Evolutionary conservation across 2,113 vertebrate genomes (phyloP).

Genomic region (Canis aureus): DNA sequence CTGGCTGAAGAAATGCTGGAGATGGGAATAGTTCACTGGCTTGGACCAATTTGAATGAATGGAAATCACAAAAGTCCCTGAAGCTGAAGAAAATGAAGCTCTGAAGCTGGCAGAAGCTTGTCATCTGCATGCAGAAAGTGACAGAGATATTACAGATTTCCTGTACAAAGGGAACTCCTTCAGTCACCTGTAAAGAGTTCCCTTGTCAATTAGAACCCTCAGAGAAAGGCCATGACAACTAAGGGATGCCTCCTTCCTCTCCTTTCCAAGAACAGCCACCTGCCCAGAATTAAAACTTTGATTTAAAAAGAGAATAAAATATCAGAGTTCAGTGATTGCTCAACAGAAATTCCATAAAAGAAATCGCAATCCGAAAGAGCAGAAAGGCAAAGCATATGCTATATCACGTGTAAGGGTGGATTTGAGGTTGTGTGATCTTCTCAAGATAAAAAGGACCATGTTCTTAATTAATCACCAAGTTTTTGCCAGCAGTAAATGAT

Average conservation of each 20-base stretch:
- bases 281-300: slow-evolving; percentile 81
- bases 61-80: slow-evolving; percentile 77
- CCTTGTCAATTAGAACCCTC: slow-evolving; percentile 79
- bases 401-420: neutral
- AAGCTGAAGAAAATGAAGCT: slow-evolving; percentile 79
- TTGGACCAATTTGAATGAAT: slow-evolving; percentile 83
- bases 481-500: slow-evolving; percentile 62
- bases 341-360: slow-evolving; percentile 72
- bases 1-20: slow-evolving; percentile 78
- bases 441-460: slow-evolving; percentile 64
- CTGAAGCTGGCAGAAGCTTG: slow-evolving; percentile 79
- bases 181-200: slow-evolving; percentile 82
- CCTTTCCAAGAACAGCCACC: slow-evolving; percentile 75
- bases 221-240: slow-evolving; percentile 67
- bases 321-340: slow-evolving; percentile 70
- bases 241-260: slow-evolving; percentile 36
- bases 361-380: slow-evolving; percentile 39
- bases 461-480: slow-evolving; percentile 78
- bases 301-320: slow-evolving; percentile 82
- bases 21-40: slow-evolving; percentile 83
- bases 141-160: slow-evolving; percentile 76
- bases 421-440: slow-evolving; percentile 60
- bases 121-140: slow-evolving; percentile 79
- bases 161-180: slow-evolving; percentile 79
- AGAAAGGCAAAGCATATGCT: neutral